phyloP scores from a whole-genome alignment of 2,113 vertebrate species.

The Semnornis frantzii region DNA sequence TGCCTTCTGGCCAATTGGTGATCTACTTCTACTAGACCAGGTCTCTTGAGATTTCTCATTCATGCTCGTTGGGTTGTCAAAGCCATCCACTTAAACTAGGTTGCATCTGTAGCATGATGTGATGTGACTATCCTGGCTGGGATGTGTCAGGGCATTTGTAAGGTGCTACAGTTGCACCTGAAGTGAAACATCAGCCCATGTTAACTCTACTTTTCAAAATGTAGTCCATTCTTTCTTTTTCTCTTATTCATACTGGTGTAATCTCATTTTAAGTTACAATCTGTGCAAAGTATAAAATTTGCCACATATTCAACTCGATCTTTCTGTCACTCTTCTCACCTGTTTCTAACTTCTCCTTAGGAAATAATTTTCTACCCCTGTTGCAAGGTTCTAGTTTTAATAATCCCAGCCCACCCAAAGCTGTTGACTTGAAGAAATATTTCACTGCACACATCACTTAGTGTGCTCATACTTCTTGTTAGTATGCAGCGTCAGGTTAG shows the following conservation, averaged over 20 bases:
- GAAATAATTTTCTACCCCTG: background rate
- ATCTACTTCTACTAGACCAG: too few species aligned
- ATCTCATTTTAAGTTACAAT: background rate
- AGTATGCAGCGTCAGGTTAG: background rate
- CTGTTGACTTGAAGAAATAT: slow-evolving; percentile 1
- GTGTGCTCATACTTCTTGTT: slow-evolving; percentile 28
- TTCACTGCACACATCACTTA: slow-evolving; percentile 18
- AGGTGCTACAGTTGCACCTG: background rate
- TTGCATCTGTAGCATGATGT: too few species aligned
- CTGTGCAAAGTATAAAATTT: background rate
- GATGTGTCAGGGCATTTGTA: background rate
- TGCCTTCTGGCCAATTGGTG: too few species aligned
- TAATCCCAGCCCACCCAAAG: background rate
- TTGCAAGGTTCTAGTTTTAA: background rate
- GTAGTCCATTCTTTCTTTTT: background rate
- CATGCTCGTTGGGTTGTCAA: too few species aligned
- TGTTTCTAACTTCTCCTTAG: slow-evolving; percentile 12
- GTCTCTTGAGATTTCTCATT: too few species aligned
- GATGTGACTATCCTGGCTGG: background rate
- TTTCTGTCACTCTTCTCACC: background rate
- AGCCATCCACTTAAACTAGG: too few species aligned
- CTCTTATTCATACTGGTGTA: background rate
- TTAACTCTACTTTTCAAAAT: background rate
- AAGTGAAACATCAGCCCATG: background rate
- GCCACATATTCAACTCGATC: background rate